A percentile compares a stretch with the other conserved stretches of the same genome.
Conservation (phyloP, 2,113 vertebrate genomes). For the Protomyctophum bolini region DNA sequence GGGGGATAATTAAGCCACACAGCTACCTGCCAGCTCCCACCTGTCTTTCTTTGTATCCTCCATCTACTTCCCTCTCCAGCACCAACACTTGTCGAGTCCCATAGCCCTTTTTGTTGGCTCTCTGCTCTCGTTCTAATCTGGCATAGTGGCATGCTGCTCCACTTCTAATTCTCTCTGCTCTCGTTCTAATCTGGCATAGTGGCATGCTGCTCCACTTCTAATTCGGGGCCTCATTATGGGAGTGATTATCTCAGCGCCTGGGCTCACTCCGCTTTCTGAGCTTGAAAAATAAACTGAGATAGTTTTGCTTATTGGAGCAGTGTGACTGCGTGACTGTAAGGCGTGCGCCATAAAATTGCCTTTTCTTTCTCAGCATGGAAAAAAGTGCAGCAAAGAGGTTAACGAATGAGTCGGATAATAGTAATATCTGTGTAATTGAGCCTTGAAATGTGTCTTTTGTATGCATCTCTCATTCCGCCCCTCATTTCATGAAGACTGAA, state of each 20-base stretch:
- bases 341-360: background rate
- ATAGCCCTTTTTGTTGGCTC: constrained; percentile 60
- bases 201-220: constrained; percentile 20
- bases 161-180: constrained; percentile 21
- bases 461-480: background rate
- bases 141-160: too few species aligned
- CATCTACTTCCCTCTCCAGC: constrained; percentile 38
- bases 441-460: constrained; percentile 7
- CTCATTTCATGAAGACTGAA: background rate
- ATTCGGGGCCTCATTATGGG: constrained; percentile 68
- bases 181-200: too few species aligned
- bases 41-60: constrained; percentile 32
- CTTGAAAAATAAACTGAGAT: constrained; percentile 31
- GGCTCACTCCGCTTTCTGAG: constrained; percentile 17
- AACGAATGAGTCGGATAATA: constrained; percentile 18
- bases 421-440: constrained; percentile 3
- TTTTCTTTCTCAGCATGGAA: constrained; percentile 6
- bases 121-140: constrained; percentile 11
- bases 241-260: constrained; percentile 60
- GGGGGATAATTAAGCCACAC: constrained; percentile 72
- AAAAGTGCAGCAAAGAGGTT: background rate
- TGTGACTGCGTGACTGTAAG: constrained; percentile 12
- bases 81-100: constrained; percentile 34
- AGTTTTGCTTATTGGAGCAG: constrained; percentile 15
- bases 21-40: constrained; percentile 50